Percentiles rank a stretch among this genome's conserved stretches.
phyloP scores from a whole-genome alignment of 2,797 vertebrate species.

The Dermochelys coriacea region DNA sequence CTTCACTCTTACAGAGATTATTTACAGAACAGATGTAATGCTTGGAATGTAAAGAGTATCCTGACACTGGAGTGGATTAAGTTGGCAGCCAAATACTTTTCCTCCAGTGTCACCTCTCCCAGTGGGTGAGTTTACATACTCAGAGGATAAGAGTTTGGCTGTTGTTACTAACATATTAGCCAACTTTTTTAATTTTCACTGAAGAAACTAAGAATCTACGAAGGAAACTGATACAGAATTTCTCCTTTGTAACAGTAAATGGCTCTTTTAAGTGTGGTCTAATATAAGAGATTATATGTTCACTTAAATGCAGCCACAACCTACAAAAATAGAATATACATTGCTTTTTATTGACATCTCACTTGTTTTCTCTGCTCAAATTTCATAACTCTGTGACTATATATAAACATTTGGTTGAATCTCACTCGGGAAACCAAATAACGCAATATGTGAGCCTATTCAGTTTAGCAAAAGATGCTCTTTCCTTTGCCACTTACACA shows the following conservation, averaged over 20 bases:
- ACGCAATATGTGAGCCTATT: background rate
- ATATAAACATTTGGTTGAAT: background rate
- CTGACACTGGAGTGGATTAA: conserved; percentile 27
- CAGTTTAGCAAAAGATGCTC: background rate
- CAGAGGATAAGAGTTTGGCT: background rate
- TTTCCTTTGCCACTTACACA: background rate
- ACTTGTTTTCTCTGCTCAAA: conserved; percentile 18
- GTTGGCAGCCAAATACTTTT: conserved; percentile 32
- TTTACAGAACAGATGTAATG: conserved; percentile 79
- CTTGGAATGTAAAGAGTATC: conserved; percentile 69
- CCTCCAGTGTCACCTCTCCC: background rate
- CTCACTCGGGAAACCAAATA: background rate
- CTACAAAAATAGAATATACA: background rate
- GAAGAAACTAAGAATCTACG: background rate
- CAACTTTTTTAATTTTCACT: background rate
- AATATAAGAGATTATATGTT: background rate
- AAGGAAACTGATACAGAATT: conserved; percentile 2
- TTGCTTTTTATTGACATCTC: background rate
- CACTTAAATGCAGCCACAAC: background rate
- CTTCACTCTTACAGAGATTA: conserved; percentile 45
- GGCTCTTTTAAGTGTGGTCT: background rate
- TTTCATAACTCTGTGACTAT: background rate
- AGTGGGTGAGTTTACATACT: background rate
- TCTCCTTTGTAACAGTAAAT: background rate
- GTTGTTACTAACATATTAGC: background rate